Evolutionary conservation across 1,140 invertebrate genomes (phyloP), one percentile per base, ranked within the genome.

Genomic region (Drosophila elegans): DNA sequence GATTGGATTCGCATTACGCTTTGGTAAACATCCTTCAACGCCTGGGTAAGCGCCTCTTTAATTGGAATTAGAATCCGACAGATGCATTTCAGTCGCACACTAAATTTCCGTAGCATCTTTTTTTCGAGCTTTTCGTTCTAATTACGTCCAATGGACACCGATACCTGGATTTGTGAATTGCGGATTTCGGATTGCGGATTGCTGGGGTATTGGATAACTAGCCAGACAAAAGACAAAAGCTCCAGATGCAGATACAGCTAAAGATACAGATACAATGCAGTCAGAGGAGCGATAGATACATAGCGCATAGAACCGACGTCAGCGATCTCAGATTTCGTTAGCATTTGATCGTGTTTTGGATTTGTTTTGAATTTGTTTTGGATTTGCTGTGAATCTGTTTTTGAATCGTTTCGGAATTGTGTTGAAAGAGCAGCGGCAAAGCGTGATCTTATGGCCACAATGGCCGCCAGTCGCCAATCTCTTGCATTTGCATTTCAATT

Each of bases 401-500:
- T 60, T 32, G 29, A 32, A 32, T 32, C 6, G 29, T 32, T 32
- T 32, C 29, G 29, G 29, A 32, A 32, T 32, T 32, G 29, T 32
- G 5, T 32, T 32, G 29, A 32, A 32, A 32, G 29, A 32, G 29
- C 29, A 32, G 29, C 29, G 29, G 5, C 62, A 53, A 85, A 86
- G 79, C 83, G 83, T 88, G 83, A 88, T 88, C 84, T 68, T 66
- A 42, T 57, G 81, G 73, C 16, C 67, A 84, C 69, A 74, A 52
- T 71, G 52, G 52, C 29, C 44, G 41, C 41, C 39, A 52, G 32
- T 51, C 36, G 59, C 49, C 48, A 60, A 60, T 72, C 71, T 64
- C 62, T 53, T 36, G 77, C 74, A 86, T 88, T 88, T 88, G 71
- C 82, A 86, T 86, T 86, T 81, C 75, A 86, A 86, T 86, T 88